Percentiles rank a stretch among this genome's conserved stretches.
Conservation (phyloP, 2,888 invertebrate species). For the Mechanitis messenoides region DNA sequence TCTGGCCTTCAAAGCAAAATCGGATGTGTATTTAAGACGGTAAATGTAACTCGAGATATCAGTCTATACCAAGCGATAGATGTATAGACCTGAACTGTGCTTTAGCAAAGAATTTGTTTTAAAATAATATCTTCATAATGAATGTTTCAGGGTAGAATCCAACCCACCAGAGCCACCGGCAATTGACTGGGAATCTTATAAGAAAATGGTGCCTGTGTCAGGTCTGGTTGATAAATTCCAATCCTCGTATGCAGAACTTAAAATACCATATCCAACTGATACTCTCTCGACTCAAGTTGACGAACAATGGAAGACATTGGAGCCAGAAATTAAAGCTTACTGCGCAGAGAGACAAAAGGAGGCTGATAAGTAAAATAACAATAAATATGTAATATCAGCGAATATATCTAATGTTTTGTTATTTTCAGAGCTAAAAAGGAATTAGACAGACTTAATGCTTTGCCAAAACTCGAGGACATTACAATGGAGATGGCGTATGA, state of each 20-base stretch:
- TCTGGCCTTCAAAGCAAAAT: slow-evolving; percentile 56
- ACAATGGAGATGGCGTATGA: slow-evolving; percentile 58
- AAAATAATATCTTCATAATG: background rate
- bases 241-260: slow-evolving; percentile 41
- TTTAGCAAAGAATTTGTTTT: too few species aligned
- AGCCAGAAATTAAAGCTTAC: slow-evolving; percentile 47
- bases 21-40: slow-evolving; percentile 55
- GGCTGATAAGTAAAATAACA: slow-evolving; percentile 44
- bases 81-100: too few species aligned
- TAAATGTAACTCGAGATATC: slow-evolving; percentile 30
- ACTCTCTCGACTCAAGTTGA: slow-evolving; percentile 46
- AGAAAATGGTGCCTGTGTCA: slow-evolving; percentile 46
- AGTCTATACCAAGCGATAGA: background rate
- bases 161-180: slow-evolving; percentile 53
- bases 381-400: background rate
- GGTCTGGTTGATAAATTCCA: slow-evolving; percentile 58
- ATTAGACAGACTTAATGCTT: slow-evolving; percentile 43
- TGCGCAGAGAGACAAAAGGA: slow-evolving; percentile 43
- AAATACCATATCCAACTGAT: slow-evolving; percentile 57
- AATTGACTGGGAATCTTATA: slow-evolving; percentile 60
- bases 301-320: slow-evolving; percentile 51
- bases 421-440: slow-evolving; percentile 41
- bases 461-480: slow-evolving; percentile 57
- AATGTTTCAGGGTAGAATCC: slow-evolving; percentile 43
- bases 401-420: background rate